Evolutionary conservation across 2,113 vertebrate species (phyloP), one percentile per base, ranked within the genome.

Genomic region (Rhineura floridana): DNA sequence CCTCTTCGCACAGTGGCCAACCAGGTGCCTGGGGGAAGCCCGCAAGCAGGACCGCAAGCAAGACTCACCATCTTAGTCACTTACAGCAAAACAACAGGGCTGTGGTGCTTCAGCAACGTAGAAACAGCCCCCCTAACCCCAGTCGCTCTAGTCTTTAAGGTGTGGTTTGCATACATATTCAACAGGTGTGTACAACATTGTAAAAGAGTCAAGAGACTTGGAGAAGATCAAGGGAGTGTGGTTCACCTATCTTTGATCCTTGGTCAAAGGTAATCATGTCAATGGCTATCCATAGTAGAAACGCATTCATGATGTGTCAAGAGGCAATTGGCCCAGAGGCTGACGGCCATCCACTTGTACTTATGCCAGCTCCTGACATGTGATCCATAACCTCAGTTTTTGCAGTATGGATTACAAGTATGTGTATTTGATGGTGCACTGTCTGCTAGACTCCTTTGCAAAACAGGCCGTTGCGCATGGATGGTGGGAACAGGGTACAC

Each of bases 81-180:
- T 21, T 42, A 33, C 42, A 13, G 55, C 82, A 87, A 67, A 15
- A 1, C 8, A 42, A 28, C 70, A 70, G 12, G 12, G 3, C 11
- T 36, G n/a, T 44, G 72, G 72, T 30, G 28, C 63, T 65, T 65
- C 23, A 21, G 63, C 21, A 59, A 59, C 55, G 5, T 8, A 65
- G 17, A 11, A 72, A 33, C 10, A 2, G 0, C 1, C 63, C 4
- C 36, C 52, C 48, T 90, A 0, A 0, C 1, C 11, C n/a, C 42
- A 62, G 17, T 23, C 17, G 19, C 0, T 0, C 0, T 48, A 88
- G 81, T 72, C 86, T 72, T 0, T 10, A 36, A 2, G 0, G 1
- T 0, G 52, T 13, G 39, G 30, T 30, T 6, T 77, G 44, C 70
- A 6, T 42, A 3, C 36, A 21, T 15, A 55, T 80, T 78, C 48